A percentile compares a stretch with the other conserved stretches of the same genome.
Conservation (phyloP, 2,888 invertebrate genomes). For the Trichopria drosophilae region DNA sequence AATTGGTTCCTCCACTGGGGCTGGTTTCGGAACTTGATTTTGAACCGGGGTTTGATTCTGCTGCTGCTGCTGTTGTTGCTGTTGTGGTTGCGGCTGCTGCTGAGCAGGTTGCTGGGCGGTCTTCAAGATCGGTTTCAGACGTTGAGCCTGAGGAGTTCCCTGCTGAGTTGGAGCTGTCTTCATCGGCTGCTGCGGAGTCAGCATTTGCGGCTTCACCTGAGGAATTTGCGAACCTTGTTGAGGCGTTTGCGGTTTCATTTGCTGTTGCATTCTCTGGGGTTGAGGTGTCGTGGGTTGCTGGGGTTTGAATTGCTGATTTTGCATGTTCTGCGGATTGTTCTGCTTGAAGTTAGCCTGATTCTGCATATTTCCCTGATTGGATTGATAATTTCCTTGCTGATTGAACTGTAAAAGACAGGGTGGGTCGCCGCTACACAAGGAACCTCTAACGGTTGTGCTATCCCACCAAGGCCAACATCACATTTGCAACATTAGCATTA, state of each 20-base stretch:
- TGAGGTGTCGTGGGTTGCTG: constrained; percentile 29
- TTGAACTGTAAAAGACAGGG: constrained; percentile 57
- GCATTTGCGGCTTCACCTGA: constrained; percentile 28
- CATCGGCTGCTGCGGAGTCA: constrained; percentile 27
- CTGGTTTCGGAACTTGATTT: neutral
- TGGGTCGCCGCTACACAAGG: constrained; percentile 59
- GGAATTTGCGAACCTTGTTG: too few species aligned
- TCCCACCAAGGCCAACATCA: constrained; percentile 58
- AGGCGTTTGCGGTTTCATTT: constrained; percentile 32
- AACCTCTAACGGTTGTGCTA: constrained; percentile 59
- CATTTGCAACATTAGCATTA: constrained; percentile 48
- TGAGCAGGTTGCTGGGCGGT: constrained; percentile 27
- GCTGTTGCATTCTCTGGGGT: constrained; percentile 26
- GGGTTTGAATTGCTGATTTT: constrained; percentile 19
- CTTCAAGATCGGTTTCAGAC: constrained; percentile 55
- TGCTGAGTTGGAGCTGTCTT: constrained; percentile 23
- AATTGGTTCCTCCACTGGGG: neutral
- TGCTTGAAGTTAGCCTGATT: constrained; percentile 41
- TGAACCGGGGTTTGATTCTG: constrained; percentile 11
- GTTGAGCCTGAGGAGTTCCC: constrained; percentile 41
- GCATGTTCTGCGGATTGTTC: constrained; percentile 32
- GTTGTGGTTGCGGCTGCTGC: constrained; percentile 17
- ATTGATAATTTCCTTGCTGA: constrained; percentile 50
- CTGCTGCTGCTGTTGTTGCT: constrained; percentile 10
- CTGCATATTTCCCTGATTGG: constrained; percentile 35